phyloP scores from a whole-genome alignment of 2,888 invertebrate genomes.

The Coleophora deauratella region DNA sequence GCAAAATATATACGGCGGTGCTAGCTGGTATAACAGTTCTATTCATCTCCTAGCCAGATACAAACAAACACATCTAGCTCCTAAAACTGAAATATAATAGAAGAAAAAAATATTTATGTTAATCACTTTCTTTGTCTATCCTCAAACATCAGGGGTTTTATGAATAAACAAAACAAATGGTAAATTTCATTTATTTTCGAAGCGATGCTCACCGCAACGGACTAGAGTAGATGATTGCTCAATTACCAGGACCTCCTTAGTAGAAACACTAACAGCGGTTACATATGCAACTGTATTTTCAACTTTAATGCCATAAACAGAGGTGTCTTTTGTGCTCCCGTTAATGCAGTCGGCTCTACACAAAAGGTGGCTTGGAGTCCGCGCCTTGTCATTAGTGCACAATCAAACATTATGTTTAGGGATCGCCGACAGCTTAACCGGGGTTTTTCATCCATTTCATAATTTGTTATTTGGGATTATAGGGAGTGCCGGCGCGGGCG shows the following conservation, averaged over 20 bases:
- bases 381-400: conserved; percentile 72
- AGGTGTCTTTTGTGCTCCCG: conserved; percentile 44
- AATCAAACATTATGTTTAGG: conserved; percentile 73
- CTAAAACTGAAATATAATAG: not conserved
- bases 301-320: conserved; percentile 52
- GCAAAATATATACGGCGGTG: too few relatives aligned
- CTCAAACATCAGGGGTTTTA: conserved; percentile 31
- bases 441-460: conserved; percentile 69
- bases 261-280: conserved; percentile 53
- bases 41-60: too few relatives aligned
- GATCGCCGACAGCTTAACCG: conserved; percentile 71
- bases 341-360: conserved; percentile 60
- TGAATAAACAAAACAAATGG: conserved; percentile 59
- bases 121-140: conserved; percentile 24
- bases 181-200: conserved; percentile 63
- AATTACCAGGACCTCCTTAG: conserved; percentile 73
- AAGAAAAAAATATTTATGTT: conserved; percentile 16
- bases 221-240: conserved; percentile 72
- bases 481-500: conserved; percentile 42
- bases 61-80: too few relatives aligned
- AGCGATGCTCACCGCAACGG: conserved; percentile 66
- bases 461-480: conserved; percentile 72
- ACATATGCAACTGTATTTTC: conserved; percentile 37
- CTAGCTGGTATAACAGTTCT: too few relatives aligned
- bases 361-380: conserved; percentile 61